Evolutionary conservation across 2,797 vertebrate species (phyloP), one percentile per base, ranked within the genome.

Genomic region (Tenualosa ilisha): DNA sequence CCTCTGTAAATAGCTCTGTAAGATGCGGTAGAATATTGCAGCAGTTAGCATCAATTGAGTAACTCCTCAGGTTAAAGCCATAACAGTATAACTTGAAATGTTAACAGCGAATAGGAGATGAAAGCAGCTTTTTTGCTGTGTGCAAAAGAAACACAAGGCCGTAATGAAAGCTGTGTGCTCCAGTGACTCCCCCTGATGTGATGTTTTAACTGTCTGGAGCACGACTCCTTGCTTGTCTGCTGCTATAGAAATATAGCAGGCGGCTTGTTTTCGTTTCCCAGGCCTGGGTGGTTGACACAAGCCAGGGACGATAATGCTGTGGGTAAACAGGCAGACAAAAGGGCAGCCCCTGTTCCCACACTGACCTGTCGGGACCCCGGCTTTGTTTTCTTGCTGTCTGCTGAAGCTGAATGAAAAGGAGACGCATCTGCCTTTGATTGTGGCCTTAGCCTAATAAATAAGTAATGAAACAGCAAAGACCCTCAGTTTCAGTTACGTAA

Each of bases 271-370:
- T 92, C 88, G 68, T 92, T 94, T 94, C 92, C 92, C 93, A 95
- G 91, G 87, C 91, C 79, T 26, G 84, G 85, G 83, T 56, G 43
- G 91, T 93, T 93, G 91, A 92, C 91, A 90, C 87, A 88, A 68
- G 88, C 86, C 86, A 89, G 72, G 46, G 86, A 86, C 86, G 87
- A 85, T 91, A 93, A 93, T 91, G 81, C 90, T 84, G 59, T 89
- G 91, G 90, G 94, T 92, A 93, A 94, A 94, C 91, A 93, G 90
- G 88, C 91, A 83, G 83, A 95, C 93, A 94, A 94, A 92, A 83
- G 92, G 86, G 31, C 86, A 81, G 87, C 88, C 88, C 68, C 83
- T 85, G 91, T 94, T 94, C 93, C 93, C 94, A 94, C 89, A 81
- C 61, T 88, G 82, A 91, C 89, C 85, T 59, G 81, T 82, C 85